These are phyloP conservation scores for Sipha maydis DNA, from an alignment of 2,888 invertebrate genomes.

Conservation along the genomic window DNA sequence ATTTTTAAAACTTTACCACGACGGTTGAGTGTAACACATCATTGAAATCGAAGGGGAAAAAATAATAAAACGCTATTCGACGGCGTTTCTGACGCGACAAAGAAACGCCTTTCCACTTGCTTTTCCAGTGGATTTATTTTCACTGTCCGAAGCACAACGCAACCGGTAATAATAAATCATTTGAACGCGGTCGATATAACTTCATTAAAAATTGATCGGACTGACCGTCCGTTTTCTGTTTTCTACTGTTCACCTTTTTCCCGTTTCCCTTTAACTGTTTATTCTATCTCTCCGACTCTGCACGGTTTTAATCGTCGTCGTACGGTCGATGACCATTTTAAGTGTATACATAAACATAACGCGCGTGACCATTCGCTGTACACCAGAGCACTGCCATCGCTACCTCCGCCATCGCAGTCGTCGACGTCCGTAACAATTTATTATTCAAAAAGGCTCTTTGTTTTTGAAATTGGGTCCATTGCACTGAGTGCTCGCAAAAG, in stretches of 20 bases:
- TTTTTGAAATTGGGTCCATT: conserved; percentile 28
- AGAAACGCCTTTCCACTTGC: neutral
- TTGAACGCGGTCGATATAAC: neutral
- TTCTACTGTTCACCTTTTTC: too few relatives aligned
- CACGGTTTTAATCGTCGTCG: neutral
- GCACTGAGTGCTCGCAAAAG: neutral
- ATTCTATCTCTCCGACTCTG: neutral
- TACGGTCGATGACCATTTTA: neutral
- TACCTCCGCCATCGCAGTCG: too few relatives aligned
- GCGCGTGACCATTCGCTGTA: neutral
- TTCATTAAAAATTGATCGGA: neutral
- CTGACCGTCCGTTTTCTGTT: neutral
- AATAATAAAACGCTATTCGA: too few relatives aligned
- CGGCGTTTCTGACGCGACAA: too few relatives aligned
- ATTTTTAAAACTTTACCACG: too few relatives aligned
- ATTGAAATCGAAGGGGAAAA: too few relatives aligned
- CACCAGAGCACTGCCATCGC: neutral
- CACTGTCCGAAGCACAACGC: neutral
- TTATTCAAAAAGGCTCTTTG: conserved; percentile 33
- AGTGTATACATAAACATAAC: neutral
- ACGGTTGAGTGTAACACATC: too few relatives aligned
- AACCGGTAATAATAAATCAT: neutral
- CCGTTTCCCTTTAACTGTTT: neutral
- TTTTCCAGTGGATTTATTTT: too few relatives aligned
- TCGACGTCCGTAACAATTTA: conserved; percentile 13